A percentile compares a stretch with the other conserved stretches of the same genome.
These are phyloP conservation scores for Calliopum simillimum DNA, from an alignment of 2,888 invertebrate genomes.

Conservation along the genomic window DNA sequence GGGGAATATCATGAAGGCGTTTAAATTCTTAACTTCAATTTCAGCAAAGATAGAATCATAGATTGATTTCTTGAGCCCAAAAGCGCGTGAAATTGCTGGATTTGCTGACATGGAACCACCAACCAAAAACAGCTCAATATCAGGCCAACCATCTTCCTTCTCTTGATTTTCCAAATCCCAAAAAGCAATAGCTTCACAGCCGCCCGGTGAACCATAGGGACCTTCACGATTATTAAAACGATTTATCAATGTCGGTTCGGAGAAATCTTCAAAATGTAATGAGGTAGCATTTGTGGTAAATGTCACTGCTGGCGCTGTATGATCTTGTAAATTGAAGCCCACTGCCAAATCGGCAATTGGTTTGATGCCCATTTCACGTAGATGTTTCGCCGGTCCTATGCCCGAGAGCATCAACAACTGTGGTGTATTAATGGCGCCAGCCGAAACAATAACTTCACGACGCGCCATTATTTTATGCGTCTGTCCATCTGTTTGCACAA, in stretches of 20 bases:
- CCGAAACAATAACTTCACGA: constrained; percentile 78
- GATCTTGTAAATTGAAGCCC: constrained; percentile 75
- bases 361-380: constrained; percentile 69
- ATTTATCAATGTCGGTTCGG: constrained; percentile 58
- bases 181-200: constrained; percentile 74
- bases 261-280: constrained; percentile 62
- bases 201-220: constrained; percentile 70
- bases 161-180: constrained; percentile 72
- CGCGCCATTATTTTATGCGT: constrained; percentile 69
- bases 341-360: constrained; percentile 72
- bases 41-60: constrained; percentile 68
- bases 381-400: constrained; percentile 72
- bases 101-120: constrained; percentile 69
- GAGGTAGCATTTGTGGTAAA: constrained; percentile 70
- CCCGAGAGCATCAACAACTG: constrained; percentile 84
- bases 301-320: constrained; percentile 76
- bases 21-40: constrained; percentile 57
- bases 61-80: constrained; percentile 68
- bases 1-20: constrained; percentile 73
- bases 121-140: constrained; percentile 77
- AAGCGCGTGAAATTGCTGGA: constrained; percentile 66
- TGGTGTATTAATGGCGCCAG: constrained; percentile 82
- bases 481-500: constrained; percentile 68
- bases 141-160: constrained; percentile 71
- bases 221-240: constrained; percentile 64